Conservation (phyloP, 2,888 invertebrate genomes). For the Nymphalis c-album region DNA sequence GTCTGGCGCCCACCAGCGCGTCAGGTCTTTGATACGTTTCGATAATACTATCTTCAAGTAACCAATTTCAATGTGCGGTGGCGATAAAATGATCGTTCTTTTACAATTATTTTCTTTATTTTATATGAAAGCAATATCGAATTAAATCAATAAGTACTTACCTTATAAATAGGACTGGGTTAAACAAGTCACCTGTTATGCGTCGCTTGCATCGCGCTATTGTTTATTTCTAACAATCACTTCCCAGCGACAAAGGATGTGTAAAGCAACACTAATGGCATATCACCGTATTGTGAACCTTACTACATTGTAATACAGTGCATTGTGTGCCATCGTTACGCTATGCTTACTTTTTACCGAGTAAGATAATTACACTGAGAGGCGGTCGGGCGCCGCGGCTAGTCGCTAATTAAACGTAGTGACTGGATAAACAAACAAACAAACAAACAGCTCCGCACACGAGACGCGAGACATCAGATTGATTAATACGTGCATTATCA, state of each 20-base stretch:
- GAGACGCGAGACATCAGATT: background rate
- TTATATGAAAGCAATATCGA: background rate
- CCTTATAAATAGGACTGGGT: background rate
- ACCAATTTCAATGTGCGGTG: too few relatives aligned
- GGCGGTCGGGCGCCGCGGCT: conserved; percentile 33
- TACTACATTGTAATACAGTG: background rate
- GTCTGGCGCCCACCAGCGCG: conserved; percentile 5
- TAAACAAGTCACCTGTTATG: background rate
- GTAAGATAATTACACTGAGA: conserved; percentile 32
- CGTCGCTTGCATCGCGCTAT: conserved; percentile 1
- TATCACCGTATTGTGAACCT: background rate
- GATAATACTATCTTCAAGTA: background rate
- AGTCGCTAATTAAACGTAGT: conserved; percentile 60
- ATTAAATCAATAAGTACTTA: background rate
- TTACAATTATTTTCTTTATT: background rate
- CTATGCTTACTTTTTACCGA: conserved; percentile 26
- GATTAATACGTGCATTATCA: conserved; percentile 24
- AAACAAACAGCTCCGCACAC: conserved; percentile 46
- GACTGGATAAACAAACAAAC: conserved; percentile 62
- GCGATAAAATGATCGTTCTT: background rate
- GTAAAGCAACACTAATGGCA: background rate
- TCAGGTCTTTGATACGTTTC: background rate
- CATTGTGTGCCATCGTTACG: conserved; percentile 18
- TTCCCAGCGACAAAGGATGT: conserved; percentile 6
- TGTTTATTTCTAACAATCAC: conserved; percentile 12